These are phyloP conservation scores for Gibbula magus DNA, from an alignment of 2,888 invertebrate genomes.

Conservation along the genomic window DNA sequence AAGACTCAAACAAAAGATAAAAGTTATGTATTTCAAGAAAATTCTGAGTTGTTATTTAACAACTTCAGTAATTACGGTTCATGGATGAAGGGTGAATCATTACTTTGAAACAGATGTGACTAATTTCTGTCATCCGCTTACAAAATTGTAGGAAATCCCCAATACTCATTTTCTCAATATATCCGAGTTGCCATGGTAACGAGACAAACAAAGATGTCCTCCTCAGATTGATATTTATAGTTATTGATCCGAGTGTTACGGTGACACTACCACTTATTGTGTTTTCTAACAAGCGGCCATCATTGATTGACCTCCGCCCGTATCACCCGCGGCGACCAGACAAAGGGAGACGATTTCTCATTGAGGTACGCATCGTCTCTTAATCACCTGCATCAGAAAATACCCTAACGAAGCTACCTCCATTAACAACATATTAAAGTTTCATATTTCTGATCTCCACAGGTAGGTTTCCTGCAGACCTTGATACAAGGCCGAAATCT, in stretches of 20 bases:
- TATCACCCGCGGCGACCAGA: not conserved
- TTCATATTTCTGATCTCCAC: no score
- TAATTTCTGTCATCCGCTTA: no score
- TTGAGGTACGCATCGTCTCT: not conserved
- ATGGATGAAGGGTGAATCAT: no score
- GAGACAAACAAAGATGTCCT: constrained; percentile 14
- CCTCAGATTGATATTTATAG: not conserved
- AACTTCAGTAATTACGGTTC: no score
- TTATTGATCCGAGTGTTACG: not conserved
- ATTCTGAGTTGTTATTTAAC: no score
- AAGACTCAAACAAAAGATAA: no score
- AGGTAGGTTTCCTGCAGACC: no score
- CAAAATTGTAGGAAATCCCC: constrained; percentile 14
- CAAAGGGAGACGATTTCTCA: not conserved
- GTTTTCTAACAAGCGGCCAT: constrained; percentile 1
- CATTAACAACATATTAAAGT: no score
- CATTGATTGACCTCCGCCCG: not conserved
- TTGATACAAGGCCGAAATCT: no score
- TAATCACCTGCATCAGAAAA: not conserved
- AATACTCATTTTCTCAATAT: not conserved
- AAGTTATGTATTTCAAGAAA: no score
- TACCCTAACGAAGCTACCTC: no score
- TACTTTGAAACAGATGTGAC: no score
- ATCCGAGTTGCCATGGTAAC: not conserved
- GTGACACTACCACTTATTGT: constrained; percentile 1